Evolutionary conservation across 2,888 invertebrate species (phyloP), one percentile per base, ranked within the genome.

Genomic region (Charanyca ferruginea): DNA sequence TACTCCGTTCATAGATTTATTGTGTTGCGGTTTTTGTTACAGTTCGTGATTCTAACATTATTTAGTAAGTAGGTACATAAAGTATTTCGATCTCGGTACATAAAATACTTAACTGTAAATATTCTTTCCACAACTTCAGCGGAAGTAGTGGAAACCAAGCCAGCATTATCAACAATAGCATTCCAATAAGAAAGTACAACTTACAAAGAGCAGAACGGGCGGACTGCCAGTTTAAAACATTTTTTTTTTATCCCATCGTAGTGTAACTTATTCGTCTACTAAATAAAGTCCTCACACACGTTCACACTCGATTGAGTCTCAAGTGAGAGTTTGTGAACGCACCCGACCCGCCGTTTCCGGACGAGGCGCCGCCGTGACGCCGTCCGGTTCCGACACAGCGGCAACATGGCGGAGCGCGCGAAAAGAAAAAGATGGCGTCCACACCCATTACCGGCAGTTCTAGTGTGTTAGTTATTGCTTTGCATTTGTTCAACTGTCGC

Each of bases 321-420:
- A 85, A 92, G 92, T 91, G 91, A 88, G 90, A 87, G 89, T 88
- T 87, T 85, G 84, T 81, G 89, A 88, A 86, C 88, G 89, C 87
- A 84, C 86, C 87, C 88, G 89, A 88, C 87, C 87, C 88, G 86
- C 83, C 85, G 89, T 90, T 89, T 90, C 89, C 90, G 88, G 85
- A 74, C 77, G 83, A 85, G 93, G 93, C 93, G 93, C 90, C 93
- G 90, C 73, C 81, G 72, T 84, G 93, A 88, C 93, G 92, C 93
- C 93, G 92, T 90, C 93, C 92, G 91, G 90, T 89, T 83, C 86
- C 86, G 84, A 83, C 82, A 76, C 62, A 77, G 75, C 71, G 81
- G 83, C 74, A 82, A 81, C 77, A 85, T 83, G 83, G 84, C 81
- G 75, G 81, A 75, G 59, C 75, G 85, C 83, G 86, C 82, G 85